phyloP scores from a whole-genome alignment of 2,113 vertebrate genomes.

The Marmota flaviventris region DNA sequence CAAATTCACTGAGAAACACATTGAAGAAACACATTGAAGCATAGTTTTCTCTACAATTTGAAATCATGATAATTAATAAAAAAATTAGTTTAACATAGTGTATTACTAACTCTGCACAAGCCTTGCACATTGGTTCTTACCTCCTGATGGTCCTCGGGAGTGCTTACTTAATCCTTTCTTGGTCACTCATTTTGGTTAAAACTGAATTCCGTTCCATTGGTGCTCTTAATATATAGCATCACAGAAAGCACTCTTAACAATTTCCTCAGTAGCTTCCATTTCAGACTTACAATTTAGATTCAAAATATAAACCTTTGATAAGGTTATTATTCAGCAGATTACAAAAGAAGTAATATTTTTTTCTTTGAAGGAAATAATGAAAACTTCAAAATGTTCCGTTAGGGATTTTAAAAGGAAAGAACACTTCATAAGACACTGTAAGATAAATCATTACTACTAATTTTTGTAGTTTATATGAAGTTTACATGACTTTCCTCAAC shows the following conservation, averaged over 20 bases:
- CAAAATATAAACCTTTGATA: slow-evolving; percentile 43
- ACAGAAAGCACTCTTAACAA: neutral
- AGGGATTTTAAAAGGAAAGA: neutral
- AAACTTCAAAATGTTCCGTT: neutral
- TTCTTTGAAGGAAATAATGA: slow-evolving; percentile 42
- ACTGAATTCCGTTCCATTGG: slow-evolving; percentile 51
- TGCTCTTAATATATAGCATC: slow-evolving; percentile 68
- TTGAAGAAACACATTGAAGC: slow-evolving; percentile 37
- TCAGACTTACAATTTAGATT: slow-evolving; percentile 39
- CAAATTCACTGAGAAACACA: slow-evolving; percentile 28
- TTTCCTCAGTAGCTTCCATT: slow-evolving; percentile 46
- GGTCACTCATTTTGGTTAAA: slow-evolving; percentile 69
- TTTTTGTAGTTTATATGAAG: slow-evolving; percentile 6
- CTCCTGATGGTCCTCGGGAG: slow-evolving; percentile 41
- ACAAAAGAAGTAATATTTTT: slow-evolving; percentile 41
- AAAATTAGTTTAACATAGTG: slow-evolving; percentile 63
- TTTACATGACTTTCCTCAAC: neutral
- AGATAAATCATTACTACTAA: neutral
- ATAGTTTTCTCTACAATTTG: slow-evolving; percentile 49
- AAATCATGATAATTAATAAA: slow-evolving; percentile 30
- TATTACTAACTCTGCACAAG: slow-evolving; percentile 32
- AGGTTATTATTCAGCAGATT: slow-evolving; percentile 36
- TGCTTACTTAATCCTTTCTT: slow-evolving; percentile 73
- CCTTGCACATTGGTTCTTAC: slow-evolving; percentile 55
- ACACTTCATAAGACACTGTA: neutral